Percentiles rank a stretch among this genome's conserved stretches.
Conservation (phyloP, 1,140 invertebrate genomes). For the Lamellibrachia luymesi region DNA sequence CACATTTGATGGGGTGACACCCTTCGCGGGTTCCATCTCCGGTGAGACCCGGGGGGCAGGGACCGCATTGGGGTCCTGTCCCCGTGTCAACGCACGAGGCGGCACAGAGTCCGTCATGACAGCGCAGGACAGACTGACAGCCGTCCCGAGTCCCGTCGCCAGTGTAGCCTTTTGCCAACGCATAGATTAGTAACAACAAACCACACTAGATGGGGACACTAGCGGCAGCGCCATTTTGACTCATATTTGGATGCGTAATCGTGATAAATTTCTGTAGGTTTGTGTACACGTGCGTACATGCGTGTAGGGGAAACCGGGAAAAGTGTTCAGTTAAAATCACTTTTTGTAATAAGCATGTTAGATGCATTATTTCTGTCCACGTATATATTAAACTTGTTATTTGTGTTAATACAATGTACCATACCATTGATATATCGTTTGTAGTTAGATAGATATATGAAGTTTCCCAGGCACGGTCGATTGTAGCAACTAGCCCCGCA, state of each 20-base stretch:
- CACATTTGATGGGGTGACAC: slow-evolving; percentile 45
- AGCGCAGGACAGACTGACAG: slow-evolving; percentile 34
- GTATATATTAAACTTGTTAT: too few relatives aligned
- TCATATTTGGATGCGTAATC: not conserved
- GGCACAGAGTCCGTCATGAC: slow-evolving; percentile 68
- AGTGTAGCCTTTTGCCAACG: slow-evolving; percentile 26
- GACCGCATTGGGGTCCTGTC: slow-evolving; percentile 41
- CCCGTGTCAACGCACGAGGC: slow-evolving; percentile 76
- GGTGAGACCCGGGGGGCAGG: slow-evolving; percentile 42
- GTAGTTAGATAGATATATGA: too few relatives aligned
- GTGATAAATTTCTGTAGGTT: too few relatives aligned
- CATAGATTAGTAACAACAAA: not conserved
- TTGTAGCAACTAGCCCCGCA: too few relatives aligned
- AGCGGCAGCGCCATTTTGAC: not conserved
- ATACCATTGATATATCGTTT: too few relatives aligned
- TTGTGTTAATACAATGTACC: too few relatives aligned
- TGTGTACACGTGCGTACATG: too few relatives aligned
- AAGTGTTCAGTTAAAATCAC: too few relatives aligned
- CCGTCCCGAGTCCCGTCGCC: slow-evolving; percentile 42
- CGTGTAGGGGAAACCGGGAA: too few relatives aligned
- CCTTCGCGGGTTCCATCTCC: slow-evolving; percentile 42
- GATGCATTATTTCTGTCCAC: too few relatives aligned
- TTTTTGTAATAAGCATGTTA: too few relatives aligned
- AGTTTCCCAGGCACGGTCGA: too few relatives aligned
- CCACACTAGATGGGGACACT: not conserved